phyloP scores from a whole-genome alignment of 2,888 invertebrate species.

The Abrostola tripartita region DNA sequence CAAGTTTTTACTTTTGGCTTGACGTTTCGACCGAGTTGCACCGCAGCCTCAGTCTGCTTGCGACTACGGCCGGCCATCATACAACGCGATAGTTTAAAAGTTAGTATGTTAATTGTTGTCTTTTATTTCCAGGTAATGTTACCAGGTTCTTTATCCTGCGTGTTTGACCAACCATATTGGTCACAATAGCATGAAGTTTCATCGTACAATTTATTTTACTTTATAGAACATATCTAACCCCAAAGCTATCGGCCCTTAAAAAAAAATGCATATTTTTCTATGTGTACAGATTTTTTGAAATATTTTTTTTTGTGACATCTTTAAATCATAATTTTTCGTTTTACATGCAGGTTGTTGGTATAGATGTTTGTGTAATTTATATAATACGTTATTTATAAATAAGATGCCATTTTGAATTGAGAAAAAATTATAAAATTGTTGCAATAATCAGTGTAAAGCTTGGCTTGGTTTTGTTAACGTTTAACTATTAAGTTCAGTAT shows the following conservation, averaged over 20 bases:
- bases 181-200: slow-evolving; percentile 68
- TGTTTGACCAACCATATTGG: slow-evolving; percentile 57
- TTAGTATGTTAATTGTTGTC: too few species aligned
- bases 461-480: slow-evolving; percentile 55
- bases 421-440: slow-evolving; percentile 54
- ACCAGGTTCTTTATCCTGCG: slow-evolving; percentile 67
- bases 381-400: slow-evolving; percentile 55
- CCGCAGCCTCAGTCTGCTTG: too few species aligned
- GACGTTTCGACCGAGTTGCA: too few species aligned
- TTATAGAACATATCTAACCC: slow-evolving; percentile 48
- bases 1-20: too few species aligned
- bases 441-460: slow-evolving; percentile 58
- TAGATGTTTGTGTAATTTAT: slow-evolving; percentile 61
- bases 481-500: slow-evolving; percentile 75
- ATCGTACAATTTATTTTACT: slow-evolving; percentile 74
- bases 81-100: too few species aligned
- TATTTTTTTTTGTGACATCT: slow-evolving; percentile 57
- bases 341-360: slow-evolving; percentile 61
- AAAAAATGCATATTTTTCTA: slow-evolving; percentile 62
- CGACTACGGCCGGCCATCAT: too few species aligned
- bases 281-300: slow-evolving; percentile 67
- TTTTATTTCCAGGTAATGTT: slow-evolving; percentile 71
- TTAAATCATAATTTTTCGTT: slow-evolving; percentile 57
- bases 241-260: slow-evolving; percentile 25
- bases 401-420: slow-evolving; percentile 67